Evolutionary conservation across 2,797 vertebrate genomes (phyloP), one percentile per base, ranked within the genome.

Genomic region (Sandelia bainsii): DNA sequence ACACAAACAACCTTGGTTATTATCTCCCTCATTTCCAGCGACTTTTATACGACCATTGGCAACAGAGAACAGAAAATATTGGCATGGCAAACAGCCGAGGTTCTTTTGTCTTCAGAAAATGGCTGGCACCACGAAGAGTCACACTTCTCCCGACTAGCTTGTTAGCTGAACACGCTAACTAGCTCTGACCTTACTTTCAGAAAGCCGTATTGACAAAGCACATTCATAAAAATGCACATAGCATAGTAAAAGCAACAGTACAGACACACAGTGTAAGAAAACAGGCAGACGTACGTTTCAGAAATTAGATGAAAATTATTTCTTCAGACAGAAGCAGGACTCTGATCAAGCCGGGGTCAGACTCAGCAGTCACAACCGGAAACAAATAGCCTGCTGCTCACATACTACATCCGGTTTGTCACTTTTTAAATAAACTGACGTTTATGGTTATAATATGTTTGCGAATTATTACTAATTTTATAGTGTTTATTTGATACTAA

Each of bases 141-240:
- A 81, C 72, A 75, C 75, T 77, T 63, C 69, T 77, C 61, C 52
- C 32, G 59, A 66, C 68, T 75, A 65, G 82, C 77, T 53, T 20
- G 69, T 80, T 89, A 90, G 90, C 89, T 70, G 62, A 39, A 13
- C 77, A 27, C 20, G 79, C 79, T 79, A 75, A 72, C 77, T 76
- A 79, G 75, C 83, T 29, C 73, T 90, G 90, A 92, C 90, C 86
- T 92, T 88, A 90, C 56, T 66, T 73, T 73, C 2, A 84, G 7
- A 9, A 23, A 50, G n/a, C 19, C 22, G 69, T 8, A 20, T 2
- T 17, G 19, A 34, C n/a, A 2, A 58, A 3, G 44, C 10, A 8
- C 11, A 17, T 7, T 7, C 32, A 3, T 23, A 1, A 0, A 52
- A 29, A 51, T 11, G 3, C 0, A 6, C 2, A 0, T 0, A 8